Base-by-base conservation (phyloP, 2,888 invertebrate species). In the Nomada hirtipes region DNA sequence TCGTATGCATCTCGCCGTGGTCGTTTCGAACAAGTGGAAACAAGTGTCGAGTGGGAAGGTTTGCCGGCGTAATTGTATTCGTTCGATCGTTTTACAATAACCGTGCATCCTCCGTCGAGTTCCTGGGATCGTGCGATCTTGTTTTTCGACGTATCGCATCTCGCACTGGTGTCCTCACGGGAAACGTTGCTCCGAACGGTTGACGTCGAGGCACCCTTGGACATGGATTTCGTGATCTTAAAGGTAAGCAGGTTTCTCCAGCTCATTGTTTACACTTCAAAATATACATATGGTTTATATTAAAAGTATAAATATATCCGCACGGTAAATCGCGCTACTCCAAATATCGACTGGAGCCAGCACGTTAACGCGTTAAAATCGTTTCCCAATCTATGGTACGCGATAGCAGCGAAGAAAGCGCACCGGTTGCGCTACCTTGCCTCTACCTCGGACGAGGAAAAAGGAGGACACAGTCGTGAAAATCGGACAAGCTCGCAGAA, bases 161-260 rank as follows among this genome's bases (percentile, higher is more conserved):
- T 42, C 13, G 26, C 67, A 36, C 53, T 52, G 71, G 57, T 23
- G 18, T 42, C 53, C 13, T 36, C 3, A 23, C 20, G 9, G 13
- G 74, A 75, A 61, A 76, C 68, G 42, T 76, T 70, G 60, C 61
- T 76, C 3, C 44, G 44, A 29, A 10, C 26, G 26, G 44, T 61
- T 69, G 67, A 59, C 29, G 50, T 18, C 7, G 53, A 52, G 55
- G 36, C 10, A 26, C 15, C 29, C 29, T 63, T 73, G 86, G 88
- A 87, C 86, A 91, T 91, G 91, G 91, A 91, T 88, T 91, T 91
- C 89, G 89, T 91, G 63, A 91, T 91, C 87, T 84, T 91, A 10
- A 91, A 91, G 91, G 91, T 91, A 89, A 88, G 73, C 15, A 7
- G 61, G 59, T 13, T 26, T 57, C 23, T 11, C n/a, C 13, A 23